Evolutionary conservation across 2,888 invertebrate species (phyloP).

Genomic region (Junonia oenone): DNA sequence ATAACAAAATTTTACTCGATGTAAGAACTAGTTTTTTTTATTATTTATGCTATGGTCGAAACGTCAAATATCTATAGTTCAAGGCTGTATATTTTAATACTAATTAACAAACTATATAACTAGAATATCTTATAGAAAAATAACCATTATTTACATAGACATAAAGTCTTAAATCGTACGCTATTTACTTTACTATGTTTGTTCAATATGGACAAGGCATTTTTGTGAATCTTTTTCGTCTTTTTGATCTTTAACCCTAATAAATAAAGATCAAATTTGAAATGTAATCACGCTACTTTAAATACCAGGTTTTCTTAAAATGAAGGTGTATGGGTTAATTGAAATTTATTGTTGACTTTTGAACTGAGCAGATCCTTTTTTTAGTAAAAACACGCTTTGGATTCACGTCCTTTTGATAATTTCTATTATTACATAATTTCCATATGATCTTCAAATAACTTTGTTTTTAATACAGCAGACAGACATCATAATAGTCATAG

Average conservation of each 20-base stretch:
- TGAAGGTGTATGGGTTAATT: neutral
- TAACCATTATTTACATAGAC: neutral
- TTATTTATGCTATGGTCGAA: neutral
- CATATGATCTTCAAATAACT: too few relatives aligned
- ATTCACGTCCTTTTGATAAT: neutral
- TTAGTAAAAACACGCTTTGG: neutral
- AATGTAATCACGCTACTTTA: conserved; percentile 10
- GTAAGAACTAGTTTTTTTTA: neutral
- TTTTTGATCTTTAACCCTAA: conserved; percentile 10
- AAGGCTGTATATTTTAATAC: conserved; percentile 24
- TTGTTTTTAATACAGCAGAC: too few relatives aligned
- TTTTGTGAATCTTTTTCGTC: conserved; percentile 7
- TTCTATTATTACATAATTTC: too few relatives aligned
- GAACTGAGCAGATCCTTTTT: neutral
- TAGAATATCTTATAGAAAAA: neutral
- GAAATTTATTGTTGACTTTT: conserved; percentile 1
- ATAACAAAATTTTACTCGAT: conserved; percentile 10
- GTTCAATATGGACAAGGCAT: conserved; percentile 5
- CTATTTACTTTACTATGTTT: neutral
- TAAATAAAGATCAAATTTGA: conserved; percentile 5
- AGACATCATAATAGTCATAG: too few relatives aligned
- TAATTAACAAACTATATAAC: conserved; percentile 11
- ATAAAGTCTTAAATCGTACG: conserved; percentile 6
- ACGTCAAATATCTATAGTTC: conserved; percentile 17
- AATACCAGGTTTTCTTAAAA: conserved; percentile 6